Evolutionary conservation across 2,113 vertebrate species (phyloP).

Genomic region (Erpornis zantholeuca): DNA sequence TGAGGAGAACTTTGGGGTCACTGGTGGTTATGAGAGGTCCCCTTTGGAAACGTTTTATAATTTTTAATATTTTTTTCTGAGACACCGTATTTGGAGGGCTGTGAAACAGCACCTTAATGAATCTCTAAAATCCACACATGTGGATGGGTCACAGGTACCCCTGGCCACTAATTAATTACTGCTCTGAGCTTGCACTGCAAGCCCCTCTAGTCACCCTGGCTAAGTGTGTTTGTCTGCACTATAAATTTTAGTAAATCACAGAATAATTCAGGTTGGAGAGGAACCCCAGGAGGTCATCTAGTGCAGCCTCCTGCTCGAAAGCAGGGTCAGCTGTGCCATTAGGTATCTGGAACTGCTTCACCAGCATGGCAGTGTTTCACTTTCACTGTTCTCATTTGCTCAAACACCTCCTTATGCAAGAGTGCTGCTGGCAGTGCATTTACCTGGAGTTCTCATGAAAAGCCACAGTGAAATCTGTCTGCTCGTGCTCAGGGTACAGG

Average conservation of each 20-base stretch:
- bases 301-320: not conserved
- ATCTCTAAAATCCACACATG: not conserved
- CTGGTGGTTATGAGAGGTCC: not conserved
- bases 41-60: not conserved
- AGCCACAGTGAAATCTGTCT: conserved; percentile 90
- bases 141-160: not conserved
- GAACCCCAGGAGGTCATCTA: not conserved
- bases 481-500: conserved; percentile 90
- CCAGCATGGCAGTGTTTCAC: not conserved
- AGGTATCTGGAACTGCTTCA: not conserved
- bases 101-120: not conserved
- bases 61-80: not conserved
- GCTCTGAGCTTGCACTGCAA: not conserved
- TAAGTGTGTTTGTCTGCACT: not conserved
- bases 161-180: not conserved
- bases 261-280: not conserved
- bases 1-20: not conserved
- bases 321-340: not conserved
- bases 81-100: not conserved
- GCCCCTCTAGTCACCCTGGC: not conserved
- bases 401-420: not conserved
- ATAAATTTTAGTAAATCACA: not conserved
- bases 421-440: not conserved
- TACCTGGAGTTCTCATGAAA: conserved; percentile 90
- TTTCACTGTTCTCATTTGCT: not conserved